A percentile compares a stretch with the other conserved stretches of the same genome.
Conservation (phyloP, 2,113 vertebrate species). For the Formicarius rufipectus region DNA sequence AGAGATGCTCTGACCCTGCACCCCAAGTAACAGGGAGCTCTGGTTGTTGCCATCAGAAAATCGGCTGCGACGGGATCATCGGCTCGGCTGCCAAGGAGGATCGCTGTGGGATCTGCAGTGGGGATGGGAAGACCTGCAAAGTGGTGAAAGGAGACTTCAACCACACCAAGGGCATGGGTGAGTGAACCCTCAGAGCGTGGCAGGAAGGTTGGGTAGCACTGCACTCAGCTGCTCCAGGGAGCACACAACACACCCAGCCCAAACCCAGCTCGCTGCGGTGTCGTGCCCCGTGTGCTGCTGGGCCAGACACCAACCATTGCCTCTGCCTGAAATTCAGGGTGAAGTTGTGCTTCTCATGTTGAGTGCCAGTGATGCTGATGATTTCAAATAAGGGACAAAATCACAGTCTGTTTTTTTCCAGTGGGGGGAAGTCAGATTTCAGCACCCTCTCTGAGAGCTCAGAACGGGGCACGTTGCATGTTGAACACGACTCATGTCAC, state of each 20-base stretch:
- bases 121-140: slow-evolving; percentile 91
- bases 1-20: background rate
- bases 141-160: slow-evolving; percentile 96
- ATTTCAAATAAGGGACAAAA: background rate
- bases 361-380: background rate
- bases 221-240: background rate
- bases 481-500: background rate
- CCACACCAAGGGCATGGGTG: slow-evolving; percentile 92
- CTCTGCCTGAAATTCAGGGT: background rate
- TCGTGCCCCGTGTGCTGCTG: background rate
- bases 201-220: background rate
- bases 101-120: slow-evolving; percentile 91
- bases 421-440: background rate
- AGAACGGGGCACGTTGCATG: background rate
- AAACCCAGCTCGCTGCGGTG: background rate
- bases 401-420: background rate
- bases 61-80: slow-evolving; percentile 94
- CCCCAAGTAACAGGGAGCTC: slow-evolving; percentile 53
- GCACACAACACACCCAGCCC: background rate
- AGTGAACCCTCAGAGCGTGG: slow-evolving; percentile 53
- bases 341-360: background rate
- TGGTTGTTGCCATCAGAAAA: slow-evolving; percentile 81
- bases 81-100: slow-evolving; percentile 93
- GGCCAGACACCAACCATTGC: background rate
- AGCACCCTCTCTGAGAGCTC: background rate